phyloP scores from a whole-genome alignment of 1,140 invertebrate species.

The Plectrocnemia conspersa region DNA sequence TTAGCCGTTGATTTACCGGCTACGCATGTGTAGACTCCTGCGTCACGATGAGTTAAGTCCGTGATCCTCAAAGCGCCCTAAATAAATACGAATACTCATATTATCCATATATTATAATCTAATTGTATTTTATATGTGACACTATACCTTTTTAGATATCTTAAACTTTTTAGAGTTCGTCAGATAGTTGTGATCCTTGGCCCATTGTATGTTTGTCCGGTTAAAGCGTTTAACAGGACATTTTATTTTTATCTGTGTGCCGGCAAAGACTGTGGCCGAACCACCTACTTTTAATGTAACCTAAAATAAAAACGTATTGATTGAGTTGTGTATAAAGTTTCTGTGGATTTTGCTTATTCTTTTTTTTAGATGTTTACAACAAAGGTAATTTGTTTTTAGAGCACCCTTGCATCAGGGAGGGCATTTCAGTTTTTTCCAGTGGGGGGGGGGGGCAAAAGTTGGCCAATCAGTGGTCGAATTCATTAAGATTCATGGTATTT shows the following conservation, averaged over 20 bases:
- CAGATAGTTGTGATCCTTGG: constrained; percentile 70
- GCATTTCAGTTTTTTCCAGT: too few relatives aligned
- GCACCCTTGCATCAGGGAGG: too few relatives aligned
- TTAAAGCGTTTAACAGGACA: constrained; percentile 80
- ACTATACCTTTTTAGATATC: constrained; percentile 68
- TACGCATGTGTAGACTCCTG: constrained; percentile 77
- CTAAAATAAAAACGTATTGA: constrained; percentile 36
- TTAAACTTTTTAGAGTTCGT: constrained; percentile 72
- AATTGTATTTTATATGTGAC: not conserved
- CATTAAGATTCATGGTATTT: too few relatives aligned
- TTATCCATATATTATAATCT: not conserved
- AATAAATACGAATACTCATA: not conserved
- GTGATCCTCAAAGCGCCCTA: constrained; percentile 75
- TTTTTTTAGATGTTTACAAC: too few relatives aligned
- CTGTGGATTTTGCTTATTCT: too few relatives aligned
- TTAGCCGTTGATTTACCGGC: constrained; percentile 70
- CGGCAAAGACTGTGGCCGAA: constrained; percentile 76
- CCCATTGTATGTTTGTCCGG: constrained; percentile 77
- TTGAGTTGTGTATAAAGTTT: too few relatives aligned
- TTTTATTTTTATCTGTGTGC: constrained; percentile 83
- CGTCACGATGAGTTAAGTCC: constrained; percentile 68
- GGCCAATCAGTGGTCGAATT: too few relatives aligned
- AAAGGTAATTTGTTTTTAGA: too few relatives aligned
- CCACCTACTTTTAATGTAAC: constrained; percentile 78
- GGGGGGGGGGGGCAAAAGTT: too few relatives aligned